phyloP scores from a whole-genome alignment of 2,888 invertebrate species.

The Dioctria linearis region DNA sequence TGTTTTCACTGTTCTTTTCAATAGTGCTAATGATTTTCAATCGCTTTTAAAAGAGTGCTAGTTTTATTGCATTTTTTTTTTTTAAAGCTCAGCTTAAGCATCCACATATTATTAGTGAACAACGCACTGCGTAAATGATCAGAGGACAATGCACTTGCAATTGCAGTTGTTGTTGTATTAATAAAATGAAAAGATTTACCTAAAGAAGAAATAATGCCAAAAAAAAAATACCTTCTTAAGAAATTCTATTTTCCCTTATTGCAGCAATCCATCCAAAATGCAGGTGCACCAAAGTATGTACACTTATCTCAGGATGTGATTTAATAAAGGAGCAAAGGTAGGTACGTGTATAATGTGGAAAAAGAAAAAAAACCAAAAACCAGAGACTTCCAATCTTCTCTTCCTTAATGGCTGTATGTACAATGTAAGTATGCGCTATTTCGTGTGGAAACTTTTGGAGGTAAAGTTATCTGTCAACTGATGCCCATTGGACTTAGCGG shows the following conservation, averaged over 20 bases:
- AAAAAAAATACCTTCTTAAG: slow-evolving; percentile 15
- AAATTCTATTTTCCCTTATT: slow-evolving; percentile 6
- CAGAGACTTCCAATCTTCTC: slow-evolving; percentile 21
- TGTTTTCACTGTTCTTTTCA: neutral
- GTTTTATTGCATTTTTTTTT: too few relatives aligned
- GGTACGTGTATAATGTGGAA: neutral
- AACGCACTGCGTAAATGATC: neutral
- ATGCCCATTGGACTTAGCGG: neutral
- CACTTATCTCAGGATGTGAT: slow-evolving; percentile 10
- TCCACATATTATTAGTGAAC: too few relatives aligned
- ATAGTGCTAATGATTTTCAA: slow-evolving; percentile 21
- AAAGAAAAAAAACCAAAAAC: slow-evolving; percentile 7
- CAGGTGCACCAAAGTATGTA: slow-evolving; percentile 14
- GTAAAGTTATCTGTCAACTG: slow-evolving; percentile 25
- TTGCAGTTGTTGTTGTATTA: neutral
- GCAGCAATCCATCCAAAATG: slow-evolving; percentile 31
- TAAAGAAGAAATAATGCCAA: slow-evolving; percentile 1
- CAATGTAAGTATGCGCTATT: slow-evolving; percentile 2
- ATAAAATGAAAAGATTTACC: too few relatives aligned
- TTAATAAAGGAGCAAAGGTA: slow-evolving; percentile 41
- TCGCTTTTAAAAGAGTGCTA: neutral
- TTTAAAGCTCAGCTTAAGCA: too few relatives aligned
- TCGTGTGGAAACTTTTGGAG: slow-evolving; percentile 12
- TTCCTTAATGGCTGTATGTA: slow-evolving; percentile 24
- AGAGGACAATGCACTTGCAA: neutral